Base-by-base conservation (phyloP, 2,113 vertebrate species). In the Calyptommatus sinebrachiatus region DNA sequence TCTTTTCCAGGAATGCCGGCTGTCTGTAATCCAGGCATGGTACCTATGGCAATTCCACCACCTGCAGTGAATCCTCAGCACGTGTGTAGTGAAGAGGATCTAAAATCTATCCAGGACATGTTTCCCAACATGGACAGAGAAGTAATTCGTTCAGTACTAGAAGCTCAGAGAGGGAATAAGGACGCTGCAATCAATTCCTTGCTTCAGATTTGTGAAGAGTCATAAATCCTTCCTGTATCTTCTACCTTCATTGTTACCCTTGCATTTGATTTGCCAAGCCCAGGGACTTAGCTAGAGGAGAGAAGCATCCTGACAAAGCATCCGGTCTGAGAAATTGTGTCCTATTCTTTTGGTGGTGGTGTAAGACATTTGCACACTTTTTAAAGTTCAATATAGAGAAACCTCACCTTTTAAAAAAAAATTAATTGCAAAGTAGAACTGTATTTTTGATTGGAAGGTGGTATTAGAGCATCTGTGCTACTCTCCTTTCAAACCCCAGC, bases 111-210 rank as follows among this genome's bases (percentile, higher is more conserved):
- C 84, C 97, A 97, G 91, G 98, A 99, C 90, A 97, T 99, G 98
- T 99, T 99, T 89, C 98, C 98, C 85, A 98, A 97, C 94, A 94
- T 99, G 92, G 98, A 99, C 88, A 93, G 90, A 76, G 97, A 99
- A 91, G 97, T 99, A 88, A 96, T 99, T 81, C 97, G 96, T 86
- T 97, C 97, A 0, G 98, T 99, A 86, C 92, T 99, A 81, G 97
- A 99, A 71, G 98, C 97, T 21, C 98, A 99, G 90, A 93, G 96
- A 50, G 98, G 98, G 2, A 96, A 96, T 93, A 96, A 96, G 88
- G 97, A 98, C 10, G 96, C 96, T 9, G 97, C 98, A 87, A 96
- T 99, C 92, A 99, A 99, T 93, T 99, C 98, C 5, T 93, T 99
- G 88, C 96, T 99, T 86, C 98, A 99, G 94, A 99, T 99, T 95